Conservation (phyloP, 2,797 vertebrate genomes). For the Sebastes iracundus region DNA sequence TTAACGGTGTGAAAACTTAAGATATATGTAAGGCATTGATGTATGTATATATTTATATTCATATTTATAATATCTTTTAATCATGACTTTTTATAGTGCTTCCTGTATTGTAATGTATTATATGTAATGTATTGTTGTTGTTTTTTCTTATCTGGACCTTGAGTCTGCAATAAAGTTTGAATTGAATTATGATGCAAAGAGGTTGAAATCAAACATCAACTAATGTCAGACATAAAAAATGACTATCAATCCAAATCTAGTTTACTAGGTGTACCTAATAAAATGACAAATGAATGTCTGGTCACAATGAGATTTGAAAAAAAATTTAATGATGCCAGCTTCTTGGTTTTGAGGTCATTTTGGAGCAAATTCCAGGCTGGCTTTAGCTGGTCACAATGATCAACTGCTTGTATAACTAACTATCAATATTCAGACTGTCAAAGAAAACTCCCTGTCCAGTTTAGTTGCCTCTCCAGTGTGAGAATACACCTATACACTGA, state of each 20-base stretch:
- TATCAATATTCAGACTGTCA: not conserved
- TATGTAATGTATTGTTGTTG: too few relatives aligned
- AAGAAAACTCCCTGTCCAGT: not conserved
- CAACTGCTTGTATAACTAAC: not conserved
- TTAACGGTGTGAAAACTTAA: conserved; percentile 14
- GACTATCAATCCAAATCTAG: not conserved
- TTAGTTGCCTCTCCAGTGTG: not conserved
- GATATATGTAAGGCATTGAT: not conserved
- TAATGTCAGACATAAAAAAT: not conserved
- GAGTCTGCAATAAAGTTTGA: too few relatives aligned
- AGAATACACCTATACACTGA: not conserved
- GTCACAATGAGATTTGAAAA: too few relatives aligned
- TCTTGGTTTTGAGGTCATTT: too few relatives aligned
- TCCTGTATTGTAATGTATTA: too few relatives aligned
- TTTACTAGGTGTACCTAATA: not conserved
- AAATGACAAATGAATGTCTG: not conserved
- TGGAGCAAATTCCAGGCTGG: too few relatives aligned
- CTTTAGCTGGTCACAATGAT: not conserved
- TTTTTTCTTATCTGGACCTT: too few relatives aligned
- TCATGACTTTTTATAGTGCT: too few relatives aligned
- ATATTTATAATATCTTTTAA: too few relatives aligned
- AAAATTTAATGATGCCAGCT: too few relatives aligned
- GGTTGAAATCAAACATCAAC: not conserved
- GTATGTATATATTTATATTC: too few relatives aligned
- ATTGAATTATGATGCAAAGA: not conserved